Conservation (phyloP, 2,113 vertebrate species). For the Epinephelus fuscoguttatus region DNA sequence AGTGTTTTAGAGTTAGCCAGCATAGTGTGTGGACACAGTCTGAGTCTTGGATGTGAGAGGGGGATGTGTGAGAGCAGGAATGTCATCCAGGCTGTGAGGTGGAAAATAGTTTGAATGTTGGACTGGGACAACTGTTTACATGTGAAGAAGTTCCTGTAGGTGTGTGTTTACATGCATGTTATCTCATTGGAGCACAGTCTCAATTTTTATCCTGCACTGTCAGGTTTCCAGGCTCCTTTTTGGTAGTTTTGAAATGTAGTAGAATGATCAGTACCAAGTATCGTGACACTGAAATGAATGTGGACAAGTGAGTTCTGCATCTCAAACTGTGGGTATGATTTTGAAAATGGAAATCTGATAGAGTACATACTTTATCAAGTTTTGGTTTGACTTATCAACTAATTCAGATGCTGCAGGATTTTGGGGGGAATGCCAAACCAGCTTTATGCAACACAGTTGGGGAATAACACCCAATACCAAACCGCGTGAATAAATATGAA, state of each 20-base stretch:
- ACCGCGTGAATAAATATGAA: background rate
- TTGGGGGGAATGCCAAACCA: background rate
- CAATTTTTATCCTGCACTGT: background rate
- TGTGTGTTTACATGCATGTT: slow-evolving; percentile 58
- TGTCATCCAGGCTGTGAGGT: slow-evolving; percentile 34
- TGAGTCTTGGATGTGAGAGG: background rate
- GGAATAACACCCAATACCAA: background rate
- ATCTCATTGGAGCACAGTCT: slow-evolving; percentile 18
- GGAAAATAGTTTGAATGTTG: slow-evolving; percentile 58
- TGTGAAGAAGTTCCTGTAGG: slow-evolving; percentile 35
- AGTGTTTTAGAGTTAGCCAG: background rate
- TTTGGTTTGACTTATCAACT: too few species aligned
- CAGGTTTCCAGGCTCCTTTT: slow-evolving; percentile 7
- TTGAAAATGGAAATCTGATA: too few species aligned
- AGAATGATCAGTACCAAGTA: background rate
- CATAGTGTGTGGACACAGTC: background rate
- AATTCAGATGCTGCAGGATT: background rate
- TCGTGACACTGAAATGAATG: background rate
- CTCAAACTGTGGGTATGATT: background rate
- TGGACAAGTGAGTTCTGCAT: background rate
- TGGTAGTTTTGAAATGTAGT: background rate
- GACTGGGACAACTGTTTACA: slow-evolving; percentile 57
- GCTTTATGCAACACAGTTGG: background rate
- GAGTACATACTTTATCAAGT: too few species aligned
- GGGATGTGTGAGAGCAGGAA: slow-evolving; percentile 19